Evolutionary conservation across 2,888 invertebrate genomes (phyloP), one percentile per base, ranked within the genome.

Genomic region (Lepidochitona cinerea): DNA sequence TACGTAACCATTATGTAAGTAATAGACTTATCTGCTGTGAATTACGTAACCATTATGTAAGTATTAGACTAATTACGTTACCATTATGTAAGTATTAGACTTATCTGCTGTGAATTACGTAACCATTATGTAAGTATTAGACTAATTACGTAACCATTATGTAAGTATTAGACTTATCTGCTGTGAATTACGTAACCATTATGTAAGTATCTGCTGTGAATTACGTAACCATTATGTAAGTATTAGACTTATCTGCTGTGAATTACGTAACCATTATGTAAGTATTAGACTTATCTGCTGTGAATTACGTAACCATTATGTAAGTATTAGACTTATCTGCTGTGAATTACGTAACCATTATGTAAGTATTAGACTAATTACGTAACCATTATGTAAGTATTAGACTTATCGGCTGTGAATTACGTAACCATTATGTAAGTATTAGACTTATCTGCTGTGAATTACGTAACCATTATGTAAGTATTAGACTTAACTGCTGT

Each of bases 381-480:
- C 95, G 99, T 86, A 99, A 99, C 92, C 96, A 98, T 88, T 99
- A 99, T 92, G 92, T 92, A 85, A 90, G 90, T 88, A 71, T 18
- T 12, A 12, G 41, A 12, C 9, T 41, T 18, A 41, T 41, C 18
- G 18, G 68, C 23, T 54, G 37, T 54, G 9, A 12, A 7, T 18
- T 9, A 54, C 29, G 9, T 18, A 7, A 71, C 59, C n/a, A n/a
- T 54, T 54, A 54, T 54, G 59, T 54, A 26, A 54, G n/a, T 54
- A 54, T n/a, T n/a, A n/a, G n/a, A n/a, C n/a, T n/a, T n/a, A n/a
- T 23, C n/a, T 41, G 9, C 18, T 18, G 18, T 41, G 9, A 41
- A 41, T 12, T 41, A 41, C 41, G 18, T n/a, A n/a, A n/a, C n/a
- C n/a, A n/a, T n/a, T n/a, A n/a, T n/a, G n/a, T n/a, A n/a, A n/a